phyloP scores from a whole-genome alignment of 2,113 vertebrate species.

The Mobula hypostoma region DNA sequence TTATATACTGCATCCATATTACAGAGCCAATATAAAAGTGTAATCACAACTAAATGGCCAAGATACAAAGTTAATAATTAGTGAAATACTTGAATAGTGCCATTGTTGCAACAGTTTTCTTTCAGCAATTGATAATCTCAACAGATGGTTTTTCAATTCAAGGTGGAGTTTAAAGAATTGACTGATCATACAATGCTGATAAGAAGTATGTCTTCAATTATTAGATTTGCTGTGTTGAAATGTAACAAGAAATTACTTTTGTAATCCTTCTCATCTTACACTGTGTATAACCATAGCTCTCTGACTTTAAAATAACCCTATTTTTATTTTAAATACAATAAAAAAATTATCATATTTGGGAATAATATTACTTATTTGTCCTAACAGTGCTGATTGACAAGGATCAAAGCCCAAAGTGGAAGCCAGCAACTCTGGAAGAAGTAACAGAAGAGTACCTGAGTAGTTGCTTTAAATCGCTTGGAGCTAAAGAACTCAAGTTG shows the following conservation, averaged over 20 bases:
- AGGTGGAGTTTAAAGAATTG: background rate
- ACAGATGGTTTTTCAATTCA: background rate
- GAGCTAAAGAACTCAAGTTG: slow-evolving; percentile 69
- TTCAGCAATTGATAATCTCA: background rate
- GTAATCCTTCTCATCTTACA: background rate
- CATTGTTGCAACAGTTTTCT: background rate
- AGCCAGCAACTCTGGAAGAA: slow-evolving; percentile 67
- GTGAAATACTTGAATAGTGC: background rate
- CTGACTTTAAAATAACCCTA: background rate
- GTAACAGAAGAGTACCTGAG: slow-evolving; percentile 71
- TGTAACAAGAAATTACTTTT: background rate
- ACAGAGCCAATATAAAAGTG: background rate
- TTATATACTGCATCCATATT: no score
- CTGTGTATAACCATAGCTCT: no score
- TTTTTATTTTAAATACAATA: background rate
- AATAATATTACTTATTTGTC: background rate
- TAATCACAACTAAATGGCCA: background rate
- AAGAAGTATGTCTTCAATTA: background rate
- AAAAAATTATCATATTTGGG: background rate
- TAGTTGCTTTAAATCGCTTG: slow-evolving; percentile 70
- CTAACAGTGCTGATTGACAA: slow-evolving; percentile 80
- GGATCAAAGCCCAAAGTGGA: slow-evolving; percentile 83
- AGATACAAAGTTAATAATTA: background rate
- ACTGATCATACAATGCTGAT: background rate
- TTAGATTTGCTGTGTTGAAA: background rate